A percentile compares a stretch with the other conserved stretches of the same genome.
Conservation (phyloP, 2,888 invertebrate species). For the Dascillus cervinus region DNA sequence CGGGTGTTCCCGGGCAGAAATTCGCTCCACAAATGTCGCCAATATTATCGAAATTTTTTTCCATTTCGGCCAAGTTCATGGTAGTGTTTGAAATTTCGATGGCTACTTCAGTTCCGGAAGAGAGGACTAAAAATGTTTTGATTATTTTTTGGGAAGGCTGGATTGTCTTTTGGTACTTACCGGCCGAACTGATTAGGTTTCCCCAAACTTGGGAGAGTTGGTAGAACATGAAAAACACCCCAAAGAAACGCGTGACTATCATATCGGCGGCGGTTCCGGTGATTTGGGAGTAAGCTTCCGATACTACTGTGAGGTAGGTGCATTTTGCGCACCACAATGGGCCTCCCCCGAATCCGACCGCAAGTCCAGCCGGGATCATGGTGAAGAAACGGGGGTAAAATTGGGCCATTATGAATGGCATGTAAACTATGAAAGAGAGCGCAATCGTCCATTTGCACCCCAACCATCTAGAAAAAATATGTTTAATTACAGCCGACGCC, state of each 20-base stretch:
- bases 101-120: constrained; percentile 17
- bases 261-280: constrained; percentile 64
- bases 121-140: constrained; percentile 35
- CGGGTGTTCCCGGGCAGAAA: constrained; percentile 55
- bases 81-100: not conserved
- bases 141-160: too few species aligned
- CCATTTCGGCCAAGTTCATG: not conserved
- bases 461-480: constrained; percentile 57
- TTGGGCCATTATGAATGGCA: constrained; percentile 85
- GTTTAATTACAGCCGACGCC: too few species aligned
- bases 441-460: constrained; percentile 89
- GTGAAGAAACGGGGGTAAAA: constrained; percentile 82
- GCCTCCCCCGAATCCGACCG: constrained; percentile 83
- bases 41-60: constrained; percentile 3
- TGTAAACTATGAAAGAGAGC: constrained; percentile 78
- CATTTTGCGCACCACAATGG: constrained; percentile 96
- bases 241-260: constrained; percentile 85
- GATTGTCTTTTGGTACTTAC: too few species aligned
- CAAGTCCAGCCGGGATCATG: constrained; percentile 72
- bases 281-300: constrained; percentile 69
- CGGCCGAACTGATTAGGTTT: constrained; percentile 80
- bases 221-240: constrained; percentile 93
- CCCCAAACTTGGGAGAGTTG: constrained; percentile 96
- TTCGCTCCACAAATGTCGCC: constrained; percentile 61
- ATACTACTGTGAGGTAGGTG: constrained; percentile 79